Base-by-base conservation (phyloP, 2,797 vertebrate species). In the Coranthus polyacanthus region DNA sequence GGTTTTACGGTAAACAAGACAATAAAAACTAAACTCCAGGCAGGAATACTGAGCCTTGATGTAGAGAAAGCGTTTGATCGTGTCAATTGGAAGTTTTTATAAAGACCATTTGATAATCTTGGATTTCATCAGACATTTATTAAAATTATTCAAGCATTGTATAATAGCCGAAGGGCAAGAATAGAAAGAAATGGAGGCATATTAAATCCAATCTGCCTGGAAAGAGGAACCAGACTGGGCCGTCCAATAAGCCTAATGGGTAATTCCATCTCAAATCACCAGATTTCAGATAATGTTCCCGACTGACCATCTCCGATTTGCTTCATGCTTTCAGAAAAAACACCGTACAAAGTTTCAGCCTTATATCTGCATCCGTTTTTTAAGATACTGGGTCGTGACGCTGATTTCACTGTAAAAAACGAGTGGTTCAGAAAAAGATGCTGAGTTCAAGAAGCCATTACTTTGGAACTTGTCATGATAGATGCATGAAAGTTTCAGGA, bases 171-270 rank as follows among this genome's bases (percentile, higher is more conserved):
- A 47, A 42, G 3, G 6, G 49, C 46, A 11, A 51, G 55, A 37
- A 39, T 53, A 20, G 39, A 61, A 43, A n/a, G 52, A 20, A 61
- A 61, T 38, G 22, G 54, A 24, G 43, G 17, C 1, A 13, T 52
- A 12, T 52, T 20, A 26, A 54, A 50, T 1, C 13, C 12, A 32
- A 43, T 67, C 3, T 5, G 3, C 5, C 6, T 61, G 15, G 2
- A 57, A 18, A 34, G 46, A 34, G 32, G 44, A 11, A 57, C 10
- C 5, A 36, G 24, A 32, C 49, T 47, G 1, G 36, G 16, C 1
- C 53, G 56, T 8, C 16, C 34, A 5, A 10, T 10, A 2, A 58
- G 44, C 1, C 56, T 18, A 16, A 13, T 46, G 12, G n/a, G n/a
- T n/a, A n/a, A n/a, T n/a, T n/a, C n/a, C n/a, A n/a, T n/a, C n/a